phyloP scores from a whole-genome alignment of 2,888 invertebrate genomes.

The Oxycera nigricornis region DNA sequence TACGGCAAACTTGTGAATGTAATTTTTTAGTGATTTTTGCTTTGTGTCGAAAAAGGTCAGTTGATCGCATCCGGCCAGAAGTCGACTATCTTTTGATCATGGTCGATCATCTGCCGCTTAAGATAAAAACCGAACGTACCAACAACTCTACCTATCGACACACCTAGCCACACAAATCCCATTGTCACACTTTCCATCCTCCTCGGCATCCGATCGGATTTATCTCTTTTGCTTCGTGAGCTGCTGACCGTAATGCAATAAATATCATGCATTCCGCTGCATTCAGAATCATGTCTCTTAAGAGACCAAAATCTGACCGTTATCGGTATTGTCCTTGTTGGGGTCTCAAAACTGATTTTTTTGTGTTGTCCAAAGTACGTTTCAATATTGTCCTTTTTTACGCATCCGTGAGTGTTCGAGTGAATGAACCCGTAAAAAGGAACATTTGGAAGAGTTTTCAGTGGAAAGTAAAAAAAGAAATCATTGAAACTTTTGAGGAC shows the following conservation, averaged over 20 bases:
- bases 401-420: neutral
- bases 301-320: neutral
- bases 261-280: neutral
- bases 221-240: neutral
- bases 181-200: neutral
- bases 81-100: neutral
- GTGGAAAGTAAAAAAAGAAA: neutral
- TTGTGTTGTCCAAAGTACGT: neutral
- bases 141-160: no score
- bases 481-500: neutral
- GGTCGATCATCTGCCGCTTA: neutral
- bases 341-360: neutral
- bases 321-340: neutral
- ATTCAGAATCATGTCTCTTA: neutral
- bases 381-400: slow-evolving; percentile 1
- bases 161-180: no score
- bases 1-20: no score
- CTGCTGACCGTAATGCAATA: neutral
- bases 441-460: neutral
- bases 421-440: neutral
- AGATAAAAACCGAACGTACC: neutral
- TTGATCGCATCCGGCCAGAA: no score
- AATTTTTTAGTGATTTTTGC: no score
- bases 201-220: neutral
- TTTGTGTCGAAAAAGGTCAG: no score